Percentiles rank a stretch among this genome's conserved stretches.
These are phyloP conservation scores for Poliocrania exsul DNA, from an alignment of 2,797 vertebrate genomes.

Conservation along the genomic window DNA sequence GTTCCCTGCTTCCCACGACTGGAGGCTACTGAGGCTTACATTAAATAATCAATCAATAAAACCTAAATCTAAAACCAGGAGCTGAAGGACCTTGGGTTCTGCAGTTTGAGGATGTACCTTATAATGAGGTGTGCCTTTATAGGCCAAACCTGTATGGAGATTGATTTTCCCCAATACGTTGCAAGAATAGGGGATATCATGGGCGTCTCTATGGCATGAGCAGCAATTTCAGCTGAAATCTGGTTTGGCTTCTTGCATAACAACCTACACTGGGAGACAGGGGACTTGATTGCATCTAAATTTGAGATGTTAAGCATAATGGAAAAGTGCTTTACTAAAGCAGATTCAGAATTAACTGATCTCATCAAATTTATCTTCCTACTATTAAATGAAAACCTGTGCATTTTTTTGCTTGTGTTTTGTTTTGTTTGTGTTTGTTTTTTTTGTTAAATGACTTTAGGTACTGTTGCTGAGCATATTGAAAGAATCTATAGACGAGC, in stretches of 20 bases:
- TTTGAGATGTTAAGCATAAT: neutral
- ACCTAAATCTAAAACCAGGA: neutral
- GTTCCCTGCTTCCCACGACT: neutral
- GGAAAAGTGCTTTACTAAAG: neutral
- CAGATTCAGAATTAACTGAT: neutral
- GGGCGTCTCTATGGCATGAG: neutral
- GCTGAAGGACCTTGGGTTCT: neutral
- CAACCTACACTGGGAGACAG: neutral
- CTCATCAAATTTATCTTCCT: neutral
- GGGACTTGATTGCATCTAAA: neutral
- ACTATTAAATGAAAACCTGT: neutral
- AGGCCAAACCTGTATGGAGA: neutral
- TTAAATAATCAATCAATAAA: neutral
- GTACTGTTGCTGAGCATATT: slow-evolving; percentile 87
- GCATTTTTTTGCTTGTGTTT: neutral
- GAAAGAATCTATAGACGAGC: slow-evolving; percentile 95
- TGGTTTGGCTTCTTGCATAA: neutral
- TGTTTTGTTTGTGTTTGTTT: neutral
- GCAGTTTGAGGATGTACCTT: neutral
- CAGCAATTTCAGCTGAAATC: neutral
- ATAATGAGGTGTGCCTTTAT: neutral
- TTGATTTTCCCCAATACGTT: neutral
- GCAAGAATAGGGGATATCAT: neutral
- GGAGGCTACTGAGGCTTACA: neutral
- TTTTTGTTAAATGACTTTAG: slow-evolving; percentile 67